These are phyloP conservation scores for Malurus melanocephalus DNA, from an alignment of 2,113 vertebrate genomes.

Conservation along the genomic window DNA sequence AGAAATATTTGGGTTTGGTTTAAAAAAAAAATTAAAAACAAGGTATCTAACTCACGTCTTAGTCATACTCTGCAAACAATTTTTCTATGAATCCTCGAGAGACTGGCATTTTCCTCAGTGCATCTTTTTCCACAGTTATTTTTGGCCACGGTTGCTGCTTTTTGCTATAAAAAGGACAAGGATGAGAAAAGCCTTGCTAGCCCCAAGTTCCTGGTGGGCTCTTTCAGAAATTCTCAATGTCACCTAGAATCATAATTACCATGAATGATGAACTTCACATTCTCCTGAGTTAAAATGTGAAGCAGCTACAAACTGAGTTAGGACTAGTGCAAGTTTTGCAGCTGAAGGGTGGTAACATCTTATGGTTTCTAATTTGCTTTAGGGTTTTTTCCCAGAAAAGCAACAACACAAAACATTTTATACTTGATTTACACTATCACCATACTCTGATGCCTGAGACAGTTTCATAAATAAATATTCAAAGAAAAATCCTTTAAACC, in stretches of 20 bases:
- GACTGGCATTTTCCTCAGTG: background rate
- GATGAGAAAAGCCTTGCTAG: background rate
- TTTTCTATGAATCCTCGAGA: background rate
- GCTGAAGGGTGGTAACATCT: background rate
- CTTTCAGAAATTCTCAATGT: background rate
- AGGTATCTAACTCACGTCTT: background rate
- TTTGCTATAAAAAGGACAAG: background rate
- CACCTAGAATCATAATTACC: background rate
- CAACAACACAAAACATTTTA: background rate
- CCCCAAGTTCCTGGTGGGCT: background rate
- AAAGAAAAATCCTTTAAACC: background rate
- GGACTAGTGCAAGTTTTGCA: background rate
- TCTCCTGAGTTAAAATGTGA: background rate
- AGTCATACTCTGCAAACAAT: background rate
- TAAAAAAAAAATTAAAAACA: background rate
- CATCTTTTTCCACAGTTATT: background rate
- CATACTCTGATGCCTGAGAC: background rate
- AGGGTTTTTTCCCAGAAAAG: background rate
- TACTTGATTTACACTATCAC: background rate
- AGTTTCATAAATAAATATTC: background rate
- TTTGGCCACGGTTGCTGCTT: background rate
- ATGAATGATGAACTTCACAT: background rate
- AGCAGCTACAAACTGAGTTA: background rate
- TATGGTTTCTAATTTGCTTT: background rate
- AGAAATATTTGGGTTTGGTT: background rate